Base-by-base conservation (phyloP, 2,113 vertebrate species). In the Pheucticus melanocephalus region DNA sequence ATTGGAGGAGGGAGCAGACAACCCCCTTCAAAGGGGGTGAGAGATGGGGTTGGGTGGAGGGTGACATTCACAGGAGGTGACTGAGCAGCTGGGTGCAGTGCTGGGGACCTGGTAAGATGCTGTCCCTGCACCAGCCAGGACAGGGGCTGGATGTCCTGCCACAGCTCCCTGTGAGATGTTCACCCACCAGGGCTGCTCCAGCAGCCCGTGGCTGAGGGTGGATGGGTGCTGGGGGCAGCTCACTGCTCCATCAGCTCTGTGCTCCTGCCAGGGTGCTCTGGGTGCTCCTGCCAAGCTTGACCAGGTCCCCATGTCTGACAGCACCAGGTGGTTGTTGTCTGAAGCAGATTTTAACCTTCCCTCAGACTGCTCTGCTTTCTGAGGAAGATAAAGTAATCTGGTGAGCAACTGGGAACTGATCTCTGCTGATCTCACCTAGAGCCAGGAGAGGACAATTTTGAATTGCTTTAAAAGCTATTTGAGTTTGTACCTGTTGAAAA, bases 151-250 rank as follows among this genome's bases (percentile, higher is more conserved):
- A 19, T 33, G 13, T 31, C 7, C 9, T 4, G 9, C 10, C 21
- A 27, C 35, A 60, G 33, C n/a, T 82, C 47, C 56, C n/a, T 73
- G 53, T 23, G 70, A n/a, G 39, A 3, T 24, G 44, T 8, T 40
- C 25, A 30, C 25, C 47, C 33, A 22, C 8, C 2, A 2, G 42
- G 1, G 21, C 42, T 82, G 61, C 65, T 16, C 4, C 56, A 50
- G 75, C 47, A 16, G 44, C 35, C 22, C 0, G 0, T 3, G 48
- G 13, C 48, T 47, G 48, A 4, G 44, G 42, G 30, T 0, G 1
- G 35, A 5, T 56, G 42, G 25, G 11, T 2, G 4, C 33, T 54
- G 35, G 47, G 37, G 12, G 22, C 33, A 39, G 33, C 42, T 48
- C 11, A 35, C 18, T 54, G 31, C 37, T 65, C 48, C 0, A 0